A percentile compares a stretch with the other conserved stretches of the same genome.
Evolutionary conservation across 1,140 invertebrate species (phyloP).

Genomic region (Idris sp.): DNA sequence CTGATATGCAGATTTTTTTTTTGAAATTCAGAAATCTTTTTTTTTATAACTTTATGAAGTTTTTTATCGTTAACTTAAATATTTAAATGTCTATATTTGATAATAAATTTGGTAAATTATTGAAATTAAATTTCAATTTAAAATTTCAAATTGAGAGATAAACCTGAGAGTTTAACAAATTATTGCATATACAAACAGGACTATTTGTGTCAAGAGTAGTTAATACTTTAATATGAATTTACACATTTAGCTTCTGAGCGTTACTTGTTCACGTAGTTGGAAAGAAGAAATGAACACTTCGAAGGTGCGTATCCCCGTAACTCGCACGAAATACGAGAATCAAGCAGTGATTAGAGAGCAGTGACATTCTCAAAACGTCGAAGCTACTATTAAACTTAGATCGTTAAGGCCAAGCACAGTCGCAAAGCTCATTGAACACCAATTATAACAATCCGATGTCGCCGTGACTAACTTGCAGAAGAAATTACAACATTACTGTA

Average conservation of each 20-base stretch:
- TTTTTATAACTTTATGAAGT: too few relatives aligned
- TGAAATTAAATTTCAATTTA: too few relatives aligned
- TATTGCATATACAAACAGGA: background rate
- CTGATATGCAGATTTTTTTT: too few relatives aligned
- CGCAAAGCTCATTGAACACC: constrained; percentile 61
- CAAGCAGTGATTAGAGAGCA: constrained; percentile 59
- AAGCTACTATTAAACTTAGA: constrained; percentile 63
- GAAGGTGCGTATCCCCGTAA: constrained; percentile 46
- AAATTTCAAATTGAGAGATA: too few relatives aligned
- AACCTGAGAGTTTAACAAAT: constrained; percentile 19
- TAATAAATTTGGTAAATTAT: too few relatives aligned
- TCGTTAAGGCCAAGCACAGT: constrained; percentile 56
- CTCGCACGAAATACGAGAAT: constrained; percentile 52
- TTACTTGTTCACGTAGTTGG: constrained; percentile 44
- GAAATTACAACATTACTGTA: constrained; percentile 58
- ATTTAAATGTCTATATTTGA: too few relatives aligned
- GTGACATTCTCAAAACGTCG: constrained; percentile 55
- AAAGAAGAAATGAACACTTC: constrained; percentile 54
- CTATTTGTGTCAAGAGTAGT: constrained; percentile 11
- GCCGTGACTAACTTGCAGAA: constrained; percentile 52
- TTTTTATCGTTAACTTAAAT: too few relatives aligned
- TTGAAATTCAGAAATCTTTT: too few relatives aligned
- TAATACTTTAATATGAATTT: constrained; percentile 14
- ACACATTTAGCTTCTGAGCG: constrained; percentile 8
- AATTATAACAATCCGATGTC: constrained; percentile 62